Evolutionary conservation across 1,140 invertebrate genomes (phyloP), one percentile per base, ranked within the genome.

Genomic region (Drosophila oshimai): DNA sequence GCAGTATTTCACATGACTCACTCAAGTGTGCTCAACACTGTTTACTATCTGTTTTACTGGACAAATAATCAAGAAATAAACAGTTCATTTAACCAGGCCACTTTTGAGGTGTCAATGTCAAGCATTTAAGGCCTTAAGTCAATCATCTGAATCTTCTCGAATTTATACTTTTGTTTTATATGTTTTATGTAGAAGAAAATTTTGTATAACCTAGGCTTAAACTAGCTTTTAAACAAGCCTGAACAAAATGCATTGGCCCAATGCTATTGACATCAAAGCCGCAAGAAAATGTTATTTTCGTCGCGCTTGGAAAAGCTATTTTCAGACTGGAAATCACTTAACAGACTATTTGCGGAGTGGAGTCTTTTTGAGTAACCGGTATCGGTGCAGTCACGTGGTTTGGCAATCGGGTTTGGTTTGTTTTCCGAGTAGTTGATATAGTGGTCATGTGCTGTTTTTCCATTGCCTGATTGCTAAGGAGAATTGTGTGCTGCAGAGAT

Each of bases 31-130:
- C 44, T 73, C 28, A 54, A 53, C 49, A n/a, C 42, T 64, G 61
- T 41, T 55, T 42, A 46, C 73, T 28, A 20, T 50, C 57, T 61
- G 62, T 61, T n/a, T n/a, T n/a, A 74, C 33, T 50, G 39, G 34
- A 20, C 49, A 74, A 75, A 58, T 62, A 44, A 78, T 71, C 42
- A 61, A 72, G 29, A 54, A 36, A 44, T 24, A 60, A 72, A 54
- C 15, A 51, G 50, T 31, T 51, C 68, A 49, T 70, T 60, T 73
- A 72, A 62, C 36, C 61, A 49, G 74, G 44, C 41, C 78, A 65
- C 37, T 62, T 31, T 20, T 12, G 50, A 79, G 74, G 79, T 86
- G 79, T 86, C 81, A 86, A 86, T 79, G 54, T 61, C 55, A 72
- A 39, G 34, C 24, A 26, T 49, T 49, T 31, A 64, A 64, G 37